Percentiles rank a stretch among this genome's conserved stretches.
Conservation (phyloP, 2,113 vertebrate genomes). For the Prunella himalayana region DNA sequence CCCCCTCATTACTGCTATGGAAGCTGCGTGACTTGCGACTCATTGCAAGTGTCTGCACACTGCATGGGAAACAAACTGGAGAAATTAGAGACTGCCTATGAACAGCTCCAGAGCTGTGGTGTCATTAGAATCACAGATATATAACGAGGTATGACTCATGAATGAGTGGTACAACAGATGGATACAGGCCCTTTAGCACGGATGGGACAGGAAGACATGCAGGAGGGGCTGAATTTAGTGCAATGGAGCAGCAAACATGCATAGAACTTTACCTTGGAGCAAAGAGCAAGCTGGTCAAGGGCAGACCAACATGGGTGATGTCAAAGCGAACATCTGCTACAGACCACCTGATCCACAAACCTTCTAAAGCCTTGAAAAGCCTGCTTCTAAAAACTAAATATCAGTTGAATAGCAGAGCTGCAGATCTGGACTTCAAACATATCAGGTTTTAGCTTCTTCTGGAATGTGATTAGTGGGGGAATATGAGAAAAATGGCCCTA, state of each 20-base stretch:
- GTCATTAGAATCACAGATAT: neutral
- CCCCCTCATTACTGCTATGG: neutral
- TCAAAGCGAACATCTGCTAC: neutral
- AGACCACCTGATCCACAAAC: neutral
- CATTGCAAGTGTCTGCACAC: neutral
- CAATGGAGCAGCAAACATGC: neutral
- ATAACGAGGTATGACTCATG: neutral
- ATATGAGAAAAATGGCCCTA: rapidly evolving
- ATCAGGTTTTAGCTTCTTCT: neutral
- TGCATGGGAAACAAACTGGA: neutral
- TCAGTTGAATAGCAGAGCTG: neutral
- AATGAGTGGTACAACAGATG: neutral
- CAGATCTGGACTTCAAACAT: neutral
- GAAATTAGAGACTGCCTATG: neutral
- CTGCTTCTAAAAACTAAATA: neutral
- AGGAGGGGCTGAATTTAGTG: neutral
- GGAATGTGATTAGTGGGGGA: rapidly evolving
- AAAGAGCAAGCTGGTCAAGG: neutral
- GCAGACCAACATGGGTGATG: neutral
- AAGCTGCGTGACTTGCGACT: neutral
- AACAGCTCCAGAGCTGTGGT: neutral
- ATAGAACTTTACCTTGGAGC: neutral
- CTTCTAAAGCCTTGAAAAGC: neutral
- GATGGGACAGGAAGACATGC: neutral
- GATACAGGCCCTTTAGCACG: neutral